Evolutionary conservation across 2,797 vertebrate genomes (phyloP).

Genomic region (Coranthus polyacanthus): DNA sequence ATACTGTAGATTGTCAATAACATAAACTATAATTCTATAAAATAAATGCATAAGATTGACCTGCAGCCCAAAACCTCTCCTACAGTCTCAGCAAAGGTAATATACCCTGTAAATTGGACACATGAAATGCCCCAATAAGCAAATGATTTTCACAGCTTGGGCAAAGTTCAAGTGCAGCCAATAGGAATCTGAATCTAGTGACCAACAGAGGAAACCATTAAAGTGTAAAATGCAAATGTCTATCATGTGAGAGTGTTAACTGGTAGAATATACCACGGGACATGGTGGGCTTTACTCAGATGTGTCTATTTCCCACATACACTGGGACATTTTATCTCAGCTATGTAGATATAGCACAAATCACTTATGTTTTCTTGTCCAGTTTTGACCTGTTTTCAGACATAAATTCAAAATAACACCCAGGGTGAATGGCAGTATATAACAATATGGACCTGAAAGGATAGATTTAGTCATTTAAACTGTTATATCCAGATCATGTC

Average conservation of each 20-base stretch:
- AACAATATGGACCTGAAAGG: too few species aligned
- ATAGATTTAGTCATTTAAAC: background rate
- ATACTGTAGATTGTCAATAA: background rate
- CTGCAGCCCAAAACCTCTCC: background rate
- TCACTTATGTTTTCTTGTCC: background rate
- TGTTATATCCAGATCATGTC: constrained; percentile 12
- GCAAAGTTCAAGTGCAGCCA: constrained; percentile 37
- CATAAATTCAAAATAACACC: too few species aligned
- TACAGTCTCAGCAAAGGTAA: constrained; percentile 2
- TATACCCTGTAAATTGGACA: background rate
- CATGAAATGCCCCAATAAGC: constrained; percentile 24
- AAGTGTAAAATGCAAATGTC: constrained; percentile 46
- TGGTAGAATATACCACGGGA: constrained; percentile 10
- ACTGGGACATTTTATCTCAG: background rate
- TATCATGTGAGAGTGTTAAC: constrained; percentile 34
- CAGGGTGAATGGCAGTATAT: too few species aligned
- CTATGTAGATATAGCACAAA: background rate
- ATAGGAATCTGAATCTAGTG: constrained; percentile 7
- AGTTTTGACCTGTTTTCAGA: background rate
- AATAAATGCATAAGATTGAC: background rate
- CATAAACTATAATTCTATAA: background rate
- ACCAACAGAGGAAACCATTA: constrained; percentile 14
- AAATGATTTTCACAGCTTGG: constrained; percentile 28
- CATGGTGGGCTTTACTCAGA: constrained; percentile 23
- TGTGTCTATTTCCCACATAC: constrained; percentile 11